Percentiles rank a stretch among this genome's conserved stretches.
Conservation (phyloP, 2,797 vertebrate genomes). For the Miichthys miiuy region DNA sequence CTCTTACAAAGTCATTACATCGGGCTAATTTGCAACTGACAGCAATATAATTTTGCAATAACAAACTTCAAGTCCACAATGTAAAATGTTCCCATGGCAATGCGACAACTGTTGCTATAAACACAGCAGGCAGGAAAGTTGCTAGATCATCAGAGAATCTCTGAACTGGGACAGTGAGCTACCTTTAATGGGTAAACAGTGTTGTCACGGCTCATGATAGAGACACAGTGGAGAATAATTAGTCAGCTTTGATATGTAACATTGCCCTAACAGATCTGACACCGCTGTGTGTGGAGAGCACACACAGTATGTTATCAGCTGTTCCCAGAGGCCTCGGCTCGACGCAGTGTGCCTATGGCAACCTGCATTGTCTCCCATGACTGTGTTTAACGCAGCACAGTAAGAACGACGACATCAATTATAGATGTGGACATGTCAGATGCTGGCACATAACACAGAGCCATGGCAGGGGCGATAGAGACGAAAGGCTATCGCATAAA, state of each 20-base stretch:
- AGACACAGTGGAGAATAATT: slow-evolving; percentile 12
- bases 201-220: neutral
- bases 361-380: slow-evolving; percentile 75
- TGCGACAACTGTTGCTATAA: slow-evolving; percentile 53
- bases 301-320: slow-evolving; percentile 77
- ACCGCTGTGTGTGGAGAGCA: slow-evolving; percentile 41
- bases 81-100: slow-evolving; percentile 49
- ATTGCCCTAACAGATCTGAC: slow-evolving; percentile 51
- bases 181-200: slow-evolving; percentile 26
- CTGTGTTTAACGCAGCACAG: slow-evolving; percentile 69
- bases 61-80: slow-evolving; percentile 5
- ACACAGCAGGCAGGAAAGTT: slow-evolving; percentile 53
- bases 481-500: neutral
- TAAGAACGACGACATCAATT: slow-evolving; percentile 79
- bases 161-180: slow-evolving; percentile 34
- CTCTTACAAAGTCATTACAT: slow-evolving; percentile 35
- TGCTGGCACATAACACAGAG: slow-evolving; percentile 37
- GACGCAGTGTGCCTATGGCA: slow-evolving; percentile 72
- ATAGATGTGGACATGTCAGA: slow-evolving; percentile 73
- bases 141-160: slow-evolving; percentile 46
- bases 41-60: slow-evolving; percentile 62
- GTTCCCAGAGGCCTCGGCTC: slow-evolving; percentile 68
- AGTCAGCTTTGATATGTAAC: slow-evolving; percentile 55
- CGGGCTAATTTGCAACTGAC: slow-evolving; percentile 19
- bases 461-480: neutral